Evolutionary conservation across 2,113 vertebrate genomes (phyloP).

Genomic region (Apodemus sylvaticus): DNA sequence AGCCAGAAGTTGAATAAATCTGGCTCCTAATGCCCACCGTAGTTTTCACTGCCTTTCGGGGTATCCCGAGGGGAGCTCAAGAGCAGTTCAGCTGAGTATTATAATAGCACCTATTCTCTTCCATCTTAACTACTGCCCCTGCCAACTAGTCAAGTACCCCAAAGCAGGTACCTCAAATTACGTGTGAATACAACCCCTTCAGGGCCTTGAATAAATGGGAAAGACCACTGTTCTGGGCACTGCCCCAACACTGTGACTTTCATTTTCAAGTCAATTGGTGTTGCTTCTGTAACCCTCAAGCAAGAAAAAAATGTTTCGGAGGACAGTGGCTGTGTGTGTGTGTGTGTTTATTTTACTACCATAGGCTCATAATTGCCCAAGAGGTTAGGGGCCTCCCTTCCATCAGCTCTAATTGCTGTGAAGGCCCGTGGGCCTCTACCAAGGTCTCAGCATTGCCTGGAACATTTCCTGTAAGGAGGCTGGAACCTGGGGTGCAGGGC

Average conservation of each 20-base stretch:
- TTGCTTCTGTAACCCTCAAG: constrained; percentile 20
- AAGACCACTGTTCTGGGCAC: background rate
- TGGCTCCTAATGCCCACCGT: background rate
- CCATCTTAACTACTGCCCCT: background rate
- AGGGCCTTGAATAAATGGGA: background rate
- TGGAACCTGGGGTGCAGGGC: constrained; percentile 62
- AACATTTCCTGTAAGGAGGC: constrained; percentile 58
- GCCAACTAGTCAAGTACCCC: background rate
- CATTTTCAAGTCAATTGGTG: background rate
- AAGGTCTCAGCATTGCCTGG: background rate
- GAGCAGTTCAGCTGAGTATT: background rate
- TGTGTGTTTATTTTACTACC: constrained; percentile 77
- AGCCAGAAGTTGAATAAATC: background rate
- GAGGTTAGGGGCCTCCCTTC: constrained; percentile 68
- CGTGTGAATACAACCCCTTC: background rate
- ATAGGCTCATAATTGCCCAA: constrained; percentile 60
- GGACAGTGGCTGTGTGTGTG: constrained; percentile 72
- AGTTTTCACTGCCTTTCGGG: background rate
- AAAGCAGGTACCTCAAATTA: background rate
- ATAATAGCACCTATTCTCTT: background rate
- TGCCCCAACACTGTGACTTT: background rate
- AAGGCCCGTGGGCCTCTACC: constrained; percentile 49
- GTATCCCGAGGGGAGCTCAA: constrained; percentile 2
- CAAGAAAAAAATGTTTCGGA: constrained; percentile 31
- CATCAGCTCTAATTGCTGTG: constrained; percentile 64